Percentiles rank a stretch among this genome's conserved stretches.
Conservation (phyloP, 2,888 invertebrate species). For the Eumerus sabulonum region DNA sequence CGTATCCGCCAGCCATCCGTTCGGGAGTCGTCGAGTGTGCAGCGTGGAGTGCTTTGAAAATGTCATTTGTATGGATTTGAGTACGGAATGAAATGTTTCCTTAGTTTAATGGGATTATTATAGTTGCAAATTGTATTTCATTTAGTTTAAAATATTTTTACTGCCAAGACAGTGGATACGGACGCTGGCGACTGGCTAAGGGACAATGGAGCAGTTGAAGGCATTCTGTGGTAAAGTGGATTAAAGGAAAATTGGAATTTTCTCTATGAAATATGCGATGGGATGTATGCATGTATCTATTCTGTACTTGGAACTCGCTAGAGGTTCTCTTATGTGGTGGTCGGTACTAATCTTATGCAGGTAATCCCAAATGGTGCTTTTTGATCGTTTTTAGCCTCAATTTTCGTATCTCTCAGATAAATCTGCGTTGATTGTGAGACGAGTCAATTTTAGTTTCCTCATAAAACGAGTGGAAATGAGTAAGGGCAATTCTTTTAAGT, state of each 20-base stretch:
- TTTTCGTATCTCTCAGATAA: no score
- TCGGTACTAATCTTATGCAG: no score
- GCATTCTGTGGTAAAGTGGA: slow-evolving; percentile 46
- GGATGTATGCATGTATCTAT: no score
- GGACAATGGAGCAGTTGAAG: slow-evolving; percentile 14
- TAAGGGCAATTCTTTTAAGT: no score
- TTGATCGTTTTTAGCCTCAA: no score
- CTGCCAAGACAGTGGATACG: slow-evolving; percentile 16
- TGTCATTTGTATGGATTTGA: slow-evolving; percentile 70
- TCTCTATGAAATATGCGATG: slow-evolving; percentile 52
- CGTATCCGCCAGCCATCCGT: slow-evolving; percentile 9
- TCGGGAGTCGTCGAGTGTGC: slow-evolving; percentile 10
- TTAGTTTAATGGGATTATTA: slow-evolving; percentile 70
- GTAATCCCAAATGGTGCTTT: no score
- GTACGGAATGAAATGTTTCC: slow-evolving; percentile 68
- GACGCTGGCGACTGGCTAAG: not conserved
- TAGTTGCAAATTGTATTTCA: slow-evolving; percentile 70
- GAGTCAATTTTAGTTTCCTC: no score
- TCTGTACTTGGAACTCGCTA: no score
- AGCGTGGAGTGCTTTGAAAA: slow-evolving; percentile 66
- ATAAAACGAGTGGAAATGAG: no score
- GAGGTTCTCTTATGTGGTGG: no score
- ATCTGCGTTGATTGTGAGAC: no score
- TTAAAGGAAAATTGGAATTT: slow-evolving; percentile 63
- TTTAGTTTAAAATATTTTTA: slow-evolving; percentile 68